These are phyloP conservation scores for Phodopus roborovskii DNA, from an alignment of 2,113 vertebrate species.

Conservation along the genomic window DNA sequence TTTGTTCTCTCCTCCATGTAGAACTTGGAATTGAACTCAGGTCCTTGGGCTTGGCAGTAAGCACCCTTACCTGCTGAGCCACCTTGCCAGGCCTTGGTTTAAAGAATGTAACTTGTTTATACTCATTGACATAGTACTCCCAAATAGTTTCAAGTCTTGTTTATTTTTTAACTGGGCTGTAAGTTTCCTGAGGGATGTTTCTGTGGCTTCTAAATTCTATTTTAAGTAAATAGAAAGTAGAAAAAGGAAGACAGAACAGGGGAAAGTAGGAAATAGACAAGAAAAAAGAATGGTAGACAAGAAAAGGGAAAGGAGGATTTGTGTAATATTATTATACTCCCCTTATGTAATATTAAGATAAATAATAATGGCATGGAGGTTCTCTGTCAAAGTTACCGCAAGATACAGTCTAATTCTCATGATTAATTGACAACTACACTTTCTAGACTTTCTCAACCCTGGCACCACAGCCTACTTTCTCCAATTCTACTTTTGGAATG, in stretches of 20 bases:
- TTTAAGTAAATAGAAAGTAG: constrained; percentile 43
- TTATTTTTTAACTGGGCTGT: not conserved
- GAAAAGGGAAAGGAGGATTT: not conserved
- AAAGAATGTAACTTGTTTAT: not conserved
- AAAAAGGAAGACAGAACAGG: not conserved
- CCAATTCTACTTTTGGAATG: not conserved
- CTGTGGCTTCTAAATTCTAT: not conserved
- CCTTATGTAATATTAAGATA: not conserved
- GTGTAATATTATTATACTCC: not conserved
- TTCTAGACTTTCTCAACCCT: not conserved
- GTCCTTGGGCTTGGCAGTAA: not conserved
- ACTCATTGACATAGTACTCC: not conserved
- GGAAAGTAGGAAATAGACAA: not conserved
- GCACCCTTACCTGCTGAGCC: not conserved
- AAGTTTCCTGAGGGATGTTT: not conserved
- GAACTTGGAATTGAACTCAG: not conserved
- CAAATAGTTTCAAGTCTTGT: not conserved
- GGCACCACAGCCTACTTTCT: not conserved
- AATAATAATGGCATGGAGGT: not conserved
- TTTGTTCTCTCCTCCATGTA: not conserved
- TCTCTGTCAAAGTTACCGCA: not conserved
- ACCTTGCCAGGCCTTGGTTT: not conserved
- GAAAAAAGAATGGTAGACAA: not conserved
- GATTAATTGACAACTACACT: not conserved
- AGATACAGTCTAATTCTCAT: not conserved